These are phyloP conservation scores for Desmodus rotundus DNA, from an alignment of 2,113 vertebrate genomes.

Conservation along the genomic window DNA sequence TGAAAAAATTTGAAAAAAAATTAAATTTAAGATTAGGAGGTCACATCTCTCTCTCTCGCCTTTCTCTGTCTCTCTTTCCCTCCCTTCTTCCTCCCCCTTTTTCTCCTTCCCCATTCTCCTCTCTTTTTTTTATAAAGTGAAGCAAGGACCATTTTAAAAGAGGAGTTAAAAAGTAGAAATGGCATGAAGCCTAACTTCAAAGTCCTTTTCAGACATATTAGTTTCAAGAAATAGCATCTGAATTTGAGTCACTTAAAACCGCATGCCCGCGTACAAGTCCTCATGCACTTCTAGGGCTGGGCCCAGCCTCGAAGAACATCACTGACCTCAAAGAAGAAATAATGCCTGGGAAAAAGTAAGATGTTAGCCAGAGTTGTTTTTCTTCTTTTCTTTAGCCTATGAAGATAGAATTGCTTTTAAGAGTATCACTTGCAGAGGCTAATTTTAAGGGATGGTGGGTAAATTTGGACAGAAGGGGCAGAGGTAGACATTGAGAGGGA, in stretches of 20 bases:
- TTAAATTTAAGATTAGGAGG: not conserved
- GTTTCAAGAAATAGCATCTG: not conserved
- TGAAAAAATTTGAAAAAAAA: not conserved
- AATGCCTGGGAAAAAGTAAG: not conserved
- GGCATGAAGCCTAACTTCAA: not conserved
- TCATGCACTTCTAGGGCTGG: not conserved
- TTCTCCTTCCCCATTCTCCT: not conserved
- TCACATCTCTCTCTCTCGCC: not conserved
- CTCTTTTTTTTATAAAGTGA: not conserved
- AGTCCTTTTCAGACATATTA: not conserved
- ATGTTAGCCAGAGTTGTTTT: not conserved
- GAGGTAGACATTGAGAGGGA: not conserved
- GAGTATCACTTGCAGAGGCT: not conserved
- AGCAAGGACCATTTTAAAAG: not conserved
- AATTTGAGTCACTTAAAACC: not conserved
- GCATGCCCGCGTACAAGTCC: not conserved
- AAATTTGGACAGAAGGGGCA: not conserved
- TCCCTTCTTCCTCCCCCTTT: fast-evolving
- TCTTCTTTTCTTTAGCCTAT: not conserved
- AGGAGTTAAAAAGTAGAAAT: not conserved
- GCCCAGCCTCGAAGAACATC: not conserved
- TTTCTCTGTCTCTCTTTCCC: no score
- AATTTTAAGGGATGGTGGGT: not conserved
- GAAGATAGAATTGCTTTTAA: not conserved
- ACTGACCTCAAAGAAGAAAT: not conserved